Evolutionary conservation across 1,140 invertebrate genomes (phyloP).

Genomic region (Ditylenchus dipsaci): DNA sequence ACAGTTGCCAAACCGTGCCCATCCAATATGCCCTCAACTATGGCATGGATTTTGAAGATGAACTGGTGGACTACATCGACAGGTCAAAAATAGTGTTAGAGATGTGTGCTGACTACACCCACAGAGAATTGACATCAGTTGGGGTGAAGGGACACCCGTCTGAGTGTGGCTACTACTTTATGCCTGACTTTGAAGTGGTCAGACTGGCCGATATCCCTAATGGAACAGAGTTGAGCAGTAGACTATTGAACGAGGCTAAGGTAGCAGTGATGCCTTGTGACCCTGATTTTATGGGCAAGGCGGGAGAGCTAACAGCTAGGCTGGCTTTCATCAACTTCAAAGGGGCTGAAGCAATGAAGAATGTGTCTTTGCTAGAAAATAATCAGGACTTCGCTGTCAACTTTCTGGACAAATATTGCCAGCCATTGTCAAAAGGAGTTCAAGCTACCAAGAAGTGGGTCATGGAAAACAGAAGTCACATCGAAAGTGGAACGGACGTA

Average conservation of each 20-base stretch:
- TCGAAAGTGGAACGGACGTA: too few relatives aligned
- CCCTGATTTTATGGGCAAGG: constrained; percentile 54
- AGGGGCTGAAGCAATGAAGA: constrained; percentile 46
- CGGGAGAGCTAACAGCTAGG: constrained; percentile 54
- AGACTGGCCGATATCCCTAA: neutral
- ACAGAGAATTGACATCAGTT: neutral
- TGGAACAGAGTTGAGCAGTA: neutral
- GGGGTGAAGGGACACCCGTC: neutral
- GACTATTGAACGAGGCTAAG: neutral
- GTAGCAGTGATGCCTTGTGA: constrained; percentile 41
- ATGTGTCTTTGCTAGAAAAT: constrained; percentile 37
- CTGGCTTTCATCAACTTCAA: constrained; percentile 59
- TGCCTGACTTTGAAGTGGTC: neutral
- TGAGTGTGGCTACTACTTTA: neutral
- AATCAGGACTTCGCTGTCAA: constrained; percentile 36
- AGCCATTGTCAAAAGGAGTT: constrained; percentile 23
- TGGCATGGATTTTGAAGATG: constrained; percentile 44
- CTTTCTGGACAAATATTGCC: constrained; percentile 55
- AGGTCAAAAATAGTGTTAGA: constrained; percentile 56
- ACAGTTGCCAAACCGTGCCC: constrained; percentile 40
- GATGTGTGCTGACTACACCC: constrained; percentile 46
- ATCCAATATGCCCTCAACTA: constrained; percentile 55
- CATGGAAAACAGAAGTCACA: too few relatives aligned
- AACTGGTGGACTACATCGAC: constrained; percentile 52
- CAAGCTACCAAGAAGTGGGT: constrained; percentile 11